Evolutionary conservation across 2,113 vertebrate species (phyloP), one percentile per base, ranked within the genome.

Genomic region (Lycaon pictus): DNA sequence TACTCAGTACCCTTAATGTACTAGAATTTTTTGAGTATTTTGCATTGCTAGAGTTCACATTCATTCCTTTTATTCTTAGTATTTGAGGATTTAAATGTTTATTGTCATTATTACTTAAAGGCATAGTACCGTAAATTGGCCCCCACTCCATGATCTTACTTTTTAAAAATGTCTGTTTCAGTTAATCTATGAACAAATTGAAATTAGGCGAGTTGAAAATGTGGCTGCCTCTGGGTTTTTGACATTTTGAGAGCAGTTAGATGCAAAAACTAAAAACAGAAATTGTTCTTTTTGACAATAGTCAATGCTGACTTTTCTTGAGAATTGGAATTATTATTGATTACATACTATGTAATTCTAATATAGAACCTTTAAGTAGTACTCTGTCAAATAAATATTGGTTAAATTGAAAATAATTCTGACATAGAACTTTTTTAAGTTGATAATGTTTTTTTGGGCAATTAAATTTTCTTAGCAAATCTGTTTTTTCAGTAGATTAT

Each of bases 41-140:
- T 85, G 19, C 20, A 8, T 90, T 97, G 43, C 11, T 92, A 84
- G 63, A 93, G 87, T 92, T 96, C 22, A 80, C 35, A 72, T 67
- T 92, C 19, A 71, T 92, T 91, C 19, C 23, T 32, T 94, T 90
- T 91, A 91, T 92, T 83, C 16, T 83, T 63, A 90, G 29, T 87
- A 95, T 91, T 97, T 91, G 71, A 91, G 7, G 51, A 53, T 93
- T 96, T 94, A 93, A 90, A 79, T 89, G 60, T 85, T 90, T 91
- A 8, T 91, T 88, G 58, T 90, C 35, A 22, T 84, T 82, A 81
- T 81, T 88, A 72, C 87, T 96, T 83, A 77, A 1, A 95, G 37
- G 51, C 4, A 48, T 1, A 74, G 37, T 74, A 27, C 55, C 32
- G 81, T 43, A 84, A 55, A 84, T 76, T 84, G 85, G 32, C 62